phyloP scores from a whole-genome alignment of 2,113 vertebrate genomes.

The Osmerus mordax region DNA sequence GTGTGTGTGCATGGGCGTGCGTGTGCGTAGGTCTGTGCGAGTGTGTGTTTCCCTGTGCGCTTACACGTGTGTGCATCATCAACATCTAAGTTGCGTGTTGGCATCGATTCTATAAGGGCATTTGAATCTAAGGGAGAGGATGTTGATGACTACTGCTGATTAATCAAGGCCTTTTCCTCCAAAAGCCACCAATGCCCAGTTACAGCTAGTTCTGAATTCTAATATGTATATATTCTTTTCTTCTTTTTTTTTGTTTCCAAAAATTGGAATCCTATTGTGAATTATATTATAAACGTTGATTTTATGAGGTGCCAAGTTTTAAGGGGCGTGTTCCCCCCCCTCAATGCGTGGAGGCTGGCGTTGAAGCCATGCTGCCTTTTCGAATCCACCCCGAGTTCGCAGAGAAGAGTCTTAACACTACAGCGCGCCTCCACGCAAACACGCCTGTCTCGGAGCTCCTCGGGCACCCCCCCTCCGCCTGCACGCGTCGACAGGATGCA shows the following conservation, averaged over 20 bases:
- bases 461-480: no score
- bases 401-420: not conserved
- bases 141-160: conserved; percentile 42
- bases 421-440: no score
- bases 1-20: conserved; percentile 8
- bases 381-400: not conserved
- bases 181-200: no score
- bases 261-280: conserved; percentile 47
- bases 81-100: conserved; percentile 37
- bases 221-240: conserved; percentile 14
- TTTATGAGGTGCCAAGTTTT: conserved; percentile 67
- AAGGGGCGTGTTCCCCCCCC: conserved; percentile 21
- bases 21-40: conserved; percentile 22
- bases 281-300: conserved; percentile 36
- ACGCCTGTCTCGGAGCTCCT: no score
- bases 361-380: conserved; percentile 25
- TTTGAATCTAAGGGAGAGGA: conserved; percentile 57
- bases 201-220: no score
- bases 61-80: conserved; percentile 30
- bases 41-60: conserved; percentile 31
- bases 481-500: no score
- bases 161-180: conserved; percentile 42
- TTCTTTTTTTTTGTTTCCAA: not conserved
- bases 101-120: conserved; percentile 58
- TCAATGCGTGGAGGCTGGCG: not conserved